phyloP scores from a whole-genome alignment of 2,113 vertebrate genomes.

The Pachypanchax playfairii region DNA sequence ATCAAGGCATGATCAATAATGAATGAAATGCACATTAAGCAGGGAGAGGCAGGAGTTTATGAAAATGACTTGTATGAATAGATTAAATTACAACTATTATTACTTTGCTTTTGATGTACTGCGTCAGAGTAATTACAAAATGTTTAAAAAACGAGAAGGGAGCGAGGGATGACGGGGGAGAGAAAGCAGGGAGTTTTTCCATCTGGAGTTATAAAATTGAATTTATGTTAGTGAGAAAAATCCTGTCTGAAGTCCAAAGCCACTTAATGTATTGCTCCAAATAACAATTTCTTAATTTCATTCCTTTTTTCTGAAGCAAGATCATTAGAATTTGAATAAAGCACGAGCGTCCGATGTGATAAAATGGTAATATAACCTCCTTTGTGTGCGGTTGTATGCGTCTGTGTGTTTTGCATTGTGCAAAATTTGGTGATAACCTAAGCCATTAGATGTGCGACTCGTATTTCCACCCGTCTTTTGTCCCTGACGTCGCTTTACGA shows the following conservation, averaged over 20 bases:
- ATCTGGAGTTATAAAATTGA: slow-evolving; percentile 82
- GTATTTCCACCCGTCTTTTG: slow-evolving; percentile 70
- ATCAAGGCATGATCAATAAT: slow-evolving; percentile 97
- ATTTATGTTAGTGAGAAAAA: slow-evolving; percentile 81
- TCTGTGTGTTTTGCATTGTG: slow-evolving; percentile 49
- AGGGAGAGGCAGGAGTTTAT: slow-evolving; percentile 89
- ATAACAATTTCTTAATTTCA: slow-evolving; percentile 85
- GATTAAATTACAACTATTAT: slow-evolving; percentile 99
- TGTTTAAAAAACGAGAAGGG: slow-evolving; percentile 64
- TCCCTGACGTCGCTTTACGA: slow-evolving; percentile 80
- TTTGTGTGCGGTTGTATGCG: slow-evolving; percentile 45
- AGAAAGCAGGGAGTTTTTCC: slow-evolving; percentile 78
- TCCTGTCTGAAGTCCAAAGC: slow-evolving; percentile 84
- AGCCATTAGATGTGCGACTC: slow-evolving; percentile 69
- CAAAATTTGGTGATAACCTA: slow-evolving; percentile 63
- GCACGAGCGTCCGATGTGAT: slow-evolving; percentile 64
- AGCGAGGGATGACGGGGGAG: slow-evolving; percentile 37
- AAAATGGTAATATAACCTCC: slow-evolving; percentile 52
- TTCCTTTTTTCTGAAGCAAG: slow-evolving; percentile 80
- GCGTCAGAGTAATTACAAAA: slow-evolving; percentile 96
- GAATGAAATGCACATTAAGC: slow-evolving; percentile 94
- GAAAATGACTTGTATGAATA: slow-evolving; percentile 97
- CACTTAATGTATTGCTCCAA: slow-evolving; percentile 88
- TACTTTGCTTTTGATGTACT: slow-evolving; percentile 97
- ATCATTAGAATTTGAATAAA: slow-evolving; percentile 86